A percentile compares a stretch with the other conserved stretches of the same genome.
phyloP scores from a whole-genome alignment of 2,888 invertebrate genomes.

The Hyles lineata region DNA sequence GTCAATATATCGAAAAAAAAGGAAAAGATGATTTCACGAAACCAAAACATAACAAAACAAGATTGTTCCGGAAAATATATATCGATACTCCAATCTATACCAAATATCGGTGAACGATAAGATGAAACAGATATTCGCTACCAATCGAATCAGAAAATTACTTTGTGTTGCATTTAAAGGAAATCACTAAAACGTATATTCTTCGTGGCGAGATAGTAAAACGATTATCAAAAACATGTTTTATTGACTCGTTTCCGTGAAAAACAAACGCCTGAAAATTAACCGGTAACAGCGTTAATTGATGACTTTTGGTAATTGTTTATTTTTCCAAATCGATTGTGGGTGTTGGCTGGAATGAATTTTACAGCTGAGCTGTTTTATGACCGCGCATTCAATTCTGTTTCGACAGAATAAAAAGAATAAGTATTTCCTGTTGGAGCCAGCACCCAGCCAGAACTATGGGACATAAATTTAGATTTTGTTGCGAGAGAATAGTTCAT shows the following conservation, averaged over 20 bases:
- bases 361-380: background rate
- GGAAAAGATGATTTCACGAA: background rate
- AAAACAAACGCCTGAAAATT: slow-evolving; percentile 9
- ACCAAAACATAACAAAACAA: background rate
- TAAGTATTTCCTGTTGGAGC: no score
- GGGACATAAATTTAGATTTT: no score
- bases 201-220: background rate
- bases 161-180: background rate
- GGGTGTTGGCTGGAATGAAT: background rate
- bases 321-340: slow-evolving; percentile 13
- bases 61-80: background rate
- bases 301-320: slow-evolving; percentile 14
- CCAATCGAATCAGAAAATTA: background rate
- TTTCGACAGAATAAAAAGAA: background rate
- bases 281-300: slow-evolving; percentile 8
- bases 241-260: slow-evolving; percentile 15
- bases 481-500: no score
- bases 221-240: slow-evolving; percentile 5
- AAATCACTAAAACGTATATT: slow-evolving; percentile 2
- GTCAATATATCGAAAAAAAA: background rate
- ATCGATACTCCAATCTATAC: background rate
- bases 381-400: background rate
- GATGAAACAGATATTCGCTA: background rate
- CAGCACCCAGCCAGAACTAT: no score
- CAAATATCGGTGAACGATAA: slow-evolving; percentile 1